Conservation (phyloP, 2,797 vertebrate species). For the Lepilemur septentrionalis region DNA sequence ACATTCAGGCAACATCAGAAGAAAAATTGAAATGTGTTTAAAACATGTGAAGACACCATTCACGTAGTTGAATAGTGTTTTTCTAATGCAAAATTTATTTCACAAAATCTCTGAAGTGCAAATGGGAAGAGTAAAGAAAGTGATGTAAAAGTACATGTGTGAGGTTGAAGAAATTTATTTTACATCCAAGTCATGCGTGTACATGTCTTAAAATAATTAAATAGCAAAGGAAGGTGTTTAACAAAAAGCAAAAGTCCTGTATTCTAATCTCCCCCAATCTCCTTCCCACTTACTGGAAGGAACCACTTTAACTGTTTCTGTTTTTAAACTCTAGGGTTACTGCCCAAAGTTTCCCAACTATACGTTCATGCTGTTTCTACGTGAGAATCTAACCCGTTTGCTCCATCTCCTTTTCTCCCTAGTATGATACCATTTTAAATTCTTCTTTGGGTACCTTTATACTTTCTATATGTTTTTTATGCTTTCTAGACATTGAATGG, state of each 20-base stretch:
- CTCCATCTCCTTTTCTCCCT: background rate
- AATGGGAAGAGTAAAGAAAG: background rate
- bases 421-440: background rate
- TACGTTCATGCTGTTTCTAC: background rate
- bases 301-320: background rate
- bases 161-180: background rate
- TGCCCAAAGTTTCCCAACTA: background rate
- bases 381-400: background rate
- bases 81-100: constrained; percentile 33
- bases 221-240: background rate
- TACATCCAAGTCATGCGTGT: background rate
- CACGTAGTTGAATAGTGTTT: background rate
- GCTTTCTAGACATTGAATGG: background rate
- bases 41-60: background rate
- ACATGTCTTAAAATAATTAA: constrained; percentile 18
- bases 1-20: constrained; percentile 17
- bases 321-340: background rate
- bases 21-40: constrained; percentile 23
- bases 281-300: background rate
- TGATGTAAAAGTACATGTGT: background rate
- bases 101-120: constrained; percentile 9
- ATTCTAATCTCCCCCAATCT: background rate
- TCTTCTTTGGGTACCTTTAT: background rate
- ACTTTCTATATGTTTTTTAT: background rate
- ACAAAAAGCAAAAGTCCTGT: background rate